Percentiles rank a stretch among this genome's conserved stretches.
Evolutionary conservation across 2,797 vertebrate genomes (phyloP).

Genomic region (Rhadinocentrus ornatus): DNA sequence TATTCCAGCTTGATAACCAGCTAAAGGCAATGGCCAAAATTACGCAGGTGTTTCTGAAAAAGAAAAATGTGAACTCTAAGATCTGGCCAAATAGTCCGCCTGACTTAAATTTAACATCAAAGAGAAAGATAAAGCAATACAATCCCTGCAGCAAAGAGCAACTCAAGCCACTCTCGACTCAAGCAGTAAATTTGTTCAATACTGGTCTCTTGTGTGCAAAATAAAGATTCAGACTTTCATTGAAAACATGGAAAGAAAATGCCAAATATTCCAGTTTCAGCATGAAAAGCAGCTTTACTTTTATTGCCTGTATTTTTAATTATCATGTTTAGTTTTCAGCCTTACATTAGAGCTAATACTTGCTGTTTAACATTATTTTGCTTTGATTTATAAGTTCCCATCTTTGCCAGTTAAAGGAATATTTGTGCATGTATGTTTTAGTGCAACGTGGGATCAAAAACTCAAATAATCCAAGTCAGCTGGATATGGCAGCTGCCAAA

Average conservation of each 20-base stretch:
- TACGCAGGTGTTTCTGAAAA: not conserved
- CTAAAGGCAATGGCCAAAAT: not conserved
- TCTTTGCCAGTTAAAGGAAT: not conserved
- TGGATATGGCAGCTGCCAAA: not conserved
- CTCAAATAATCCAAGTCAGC: not conserved
- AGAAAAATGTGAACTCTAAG: not conserved
- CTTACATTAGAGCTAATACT: not conserved
- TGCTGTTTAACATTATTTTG: not conserved
- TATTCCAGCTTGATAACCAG: not conserved
- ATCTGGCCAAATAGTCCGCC: not conserved
- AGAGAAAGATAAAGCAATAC: not conserved
- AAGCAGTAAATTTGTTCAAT: slow-evolving; percentile 9
- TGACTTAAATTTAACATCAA: slow-evolving; percentile 6
- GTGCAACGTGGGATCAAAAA: not conserved
- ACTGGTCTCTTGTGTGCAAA: not conserved
- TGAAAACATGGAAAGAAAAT: not conserved
- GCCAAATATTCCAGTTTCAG: not conserved
- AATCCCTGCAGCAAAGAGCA: slow-evolving; percentile 14
- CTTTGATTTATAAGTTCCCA: not conserved
- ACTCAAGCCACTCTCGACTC: slow-evolving; percentile 25
- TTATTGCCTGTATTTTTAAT: not conserved
- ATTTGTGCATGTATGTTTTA: not conserved
- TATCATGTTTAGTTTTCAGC: not conserved
- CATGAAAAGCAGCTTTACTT: not conserved
- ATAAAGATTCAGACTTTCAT: not conserved